Evolutionary conservation across 2,888 invertebrate genomes (phyloP), one percentile per base, ranked within the genome.

Genomic region (Calephelis perditalis): DNA sequence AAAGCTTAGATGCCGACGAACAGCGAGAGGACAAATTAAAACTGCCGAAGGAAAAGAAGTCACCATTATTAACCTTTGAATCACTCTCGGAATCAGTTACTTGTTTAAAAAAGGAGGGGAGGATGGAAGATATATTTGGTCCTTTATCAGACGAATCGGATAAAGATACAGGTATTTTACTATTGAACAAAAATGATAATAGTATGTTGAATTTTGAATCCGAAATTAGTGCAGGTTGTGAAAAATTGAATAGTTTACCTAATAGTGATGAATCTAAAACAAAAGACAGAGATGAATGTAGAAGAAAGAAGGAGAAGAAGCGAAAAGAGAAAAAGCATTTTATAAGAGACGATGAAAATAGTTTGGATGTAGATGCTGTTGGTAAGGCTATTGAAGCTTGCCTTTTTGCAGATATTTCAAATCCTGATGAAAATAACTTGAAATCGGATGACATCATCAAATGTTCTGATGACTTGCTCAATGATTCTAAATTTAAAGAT

Each of bases 101-200:
- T 68, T 78, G 73, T 60, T 73, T 81, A 0, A 93, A 94, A 71
- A 93, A 95, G 65, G 95, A 95, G 69, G 96, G 94, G 37, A 95
- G 96, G 82, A 95, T 96, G 95, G 96, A 96, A 79, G 96, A 96
- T 70, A 96, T 97, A 65, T 97, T 97, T 82, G 97, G 96, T 0
- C 95, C 96, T 10, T 88, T 96, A 64, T 96, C 97, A 1, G 97
- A 96, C 73, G 95, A 96, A 49, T 91, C 91, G 2, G 91, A 91
- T 64, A 82, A 75, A 74, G 86, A 86, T 57, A 70, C 73, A 43
- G 74, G 66, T 62, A 69, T 40, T 10, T 3, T 47, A n/a, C 7
- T 40, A 57, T 37, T 45, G 10, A 68, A 56, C 46, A 71, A 68
- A 66, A 65, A 71, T 62, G 65, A 68, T 66, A 73, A 69, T 68